Conservation (phyloP, 1,140 invertebrate genomes). For the Diabrotica virgifera region DNA sequence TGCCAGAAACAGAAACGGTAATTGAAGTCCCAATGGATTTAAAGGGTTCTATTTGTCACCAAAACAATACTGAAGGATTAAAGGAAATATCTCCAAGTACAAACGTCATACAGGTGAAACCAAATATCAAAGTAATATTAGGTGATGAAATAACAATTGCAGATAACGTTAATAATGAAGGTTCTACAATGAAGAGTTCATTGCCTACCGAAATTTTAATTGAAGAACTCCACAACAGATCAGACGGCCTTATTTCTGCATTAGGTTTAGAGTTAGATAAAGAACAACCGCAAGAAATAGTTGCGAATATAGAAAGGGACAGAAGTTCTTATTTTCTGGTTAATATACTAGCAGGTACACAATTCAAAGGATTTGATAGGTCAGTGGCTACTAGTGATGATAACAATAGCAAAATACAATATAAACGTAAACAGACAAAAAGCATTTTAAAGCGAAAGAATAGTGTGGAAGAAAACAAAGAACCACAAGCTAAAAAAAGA, state of each 20-base stretch:
- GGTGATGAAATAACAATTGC: constrained; percentile 14
- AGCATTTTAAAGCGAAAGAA: constrained; percentile 58
- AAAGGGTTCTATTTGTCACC: constrained; percentile 15
- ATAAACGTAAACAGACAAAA: constrained; percentile 40
- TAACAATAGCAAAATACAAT: constrained; percentile 25
- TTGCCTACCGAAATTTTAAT: constrained; percentile 38
- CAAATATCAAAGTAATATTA: constrained; percentile 30
- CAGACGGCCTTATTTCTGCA: constrained; percentile 79
- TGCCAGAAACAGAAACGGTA: too few relatives aligned
- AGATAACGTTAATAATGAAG: constrained; percentile 33
- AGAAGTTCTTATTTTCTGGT: constrained; percentile 55
- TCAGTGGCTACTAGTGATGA: constrained; percentile 30
- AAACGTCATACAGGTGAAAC: constrained; percentile 29
- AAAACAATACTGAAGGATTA: neutral
- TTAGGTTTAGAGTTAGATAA: constrained; percentile 53
- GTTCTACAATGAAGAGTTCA: constrained; percentile 47
- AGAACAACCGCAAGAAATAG: constrained; percentile 47
- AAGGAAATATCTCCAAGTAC: constrained; percentile 30
- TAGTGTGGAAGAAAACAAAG: constrained; percentile 47
- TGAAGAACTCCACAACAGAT: constrained; percentile 52
- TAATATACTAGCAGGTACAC: constrained; percentile 28
- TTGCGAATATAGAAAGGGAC: constrained; percentile 50
- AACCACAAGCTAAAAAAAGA: constrained; percentile 63
- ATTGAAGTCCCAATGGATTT: too few relatives aligned
- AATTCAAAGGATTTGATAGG: constrained; percentile 33